Percentiles rank a stretch among this genome's conserved stretches.
Conservation (phyloP, 2,888 invertebrate species). For the Stramonita haemastoma region DNA sequence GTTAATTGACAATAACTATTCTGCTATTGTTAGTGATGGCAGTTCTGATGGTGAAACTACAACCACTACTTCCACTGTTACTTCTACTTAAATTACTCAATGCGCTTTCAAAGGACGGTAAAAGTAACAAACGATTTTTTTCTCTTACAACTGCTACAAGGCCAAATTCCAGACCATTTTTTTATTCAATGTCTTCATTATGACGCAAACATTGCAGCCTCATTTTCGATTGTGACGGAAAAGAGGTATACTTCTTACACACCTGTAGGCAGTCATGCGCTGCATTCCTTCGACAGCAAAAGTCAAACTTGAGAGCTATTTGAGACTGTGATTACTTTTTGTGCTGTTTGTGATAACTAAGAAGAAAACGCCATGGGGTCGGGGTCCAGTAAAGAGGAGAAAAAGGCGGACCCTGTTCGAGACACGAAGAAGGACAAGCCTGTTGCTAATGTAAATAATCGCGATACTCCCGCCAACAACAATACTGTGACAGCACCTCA, state of each 20-base stretch:
- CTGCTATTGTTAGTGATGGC: too few relatives aligned
- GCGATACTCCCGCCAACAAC: neutral
- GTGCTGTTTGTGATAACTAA: neutral
- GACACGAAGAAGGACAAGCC: neutral
- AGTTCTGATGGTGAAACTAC: too few relatives aligned
- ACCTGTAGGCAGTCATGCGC: neutral
- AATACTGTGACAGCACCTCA: neutral
- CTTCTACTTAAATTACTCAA: too few relatives aligned
- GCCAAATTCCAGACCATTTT: neutral
- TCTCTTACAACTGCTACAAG: neutral
- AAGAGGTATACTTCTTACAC: neutral
- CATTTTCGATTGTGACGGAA: constrained; percentile 18
- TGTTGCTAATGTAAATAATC: constrained; percentile 55
- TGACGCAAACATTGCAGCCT: neutral
- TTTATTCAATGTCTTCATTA: neutral
- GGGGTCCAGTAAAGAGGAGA: constrained; percentile 48
- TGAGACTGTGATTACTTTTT: neutral
- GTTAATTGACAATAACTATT: too few relatives aligned
- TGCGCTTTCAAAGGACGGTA: too few relatives aligned
- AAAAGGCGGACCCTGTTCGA: neutral
- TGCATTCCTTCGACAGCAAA: constrained; percentile 11
- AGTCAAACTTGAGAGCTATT: neutral
- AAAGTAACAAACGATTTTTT: too few relatives aligned
- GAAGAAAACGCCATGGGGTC: constrained; percentile 45
- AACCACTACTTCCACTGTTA: too few relatives aligned